Percentiles rank a stretch among this genome's conserved stretches.
Conservation (phyloP, 2,113 vertebrate genomes). For the Notiomystis cincta region DNA sequence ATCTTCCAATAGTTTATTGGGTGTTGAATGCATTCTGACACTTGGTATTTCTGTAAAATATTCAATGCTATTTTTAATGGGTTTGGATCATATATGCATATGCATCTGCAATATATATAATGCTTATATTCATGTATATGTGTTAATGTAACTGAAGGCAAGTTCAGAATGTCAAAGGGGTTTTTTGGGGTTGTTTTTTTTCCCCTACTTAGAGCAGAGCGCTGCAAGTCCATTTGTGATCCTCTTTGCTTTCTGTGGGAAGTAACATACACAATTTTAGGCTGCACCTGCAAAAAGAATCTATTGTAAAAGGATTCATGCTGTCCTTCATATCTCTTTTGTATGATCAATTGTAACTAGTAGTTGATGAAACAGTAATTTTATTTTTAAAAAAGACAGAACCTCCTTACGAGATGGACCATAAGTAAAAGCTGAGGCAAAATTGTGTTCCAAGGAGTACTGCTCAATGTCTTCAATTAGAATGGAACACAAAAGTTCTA, state of each 20-base stretch:
- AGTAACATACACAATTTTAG: not conserved
- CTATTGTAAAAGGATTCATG: not conserved
- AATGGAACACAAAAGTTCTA: not conserved
- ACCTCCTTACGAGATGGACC: not conserved
- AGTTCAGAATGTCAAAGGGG: not conserved
- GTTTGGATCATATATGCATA: not conserved
- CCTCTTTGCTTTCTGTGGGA: not conserved
- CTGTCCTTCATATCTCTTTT: not conserved
- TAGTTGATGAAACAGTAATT: not conserved
- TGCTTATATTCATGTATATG: not conserved
- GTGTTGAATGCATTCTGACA: not conserved
- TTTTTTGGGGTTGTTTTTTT: not conserved
- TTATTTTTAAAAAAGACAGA: not conserved
- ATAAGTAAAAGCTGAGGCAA: constrained; percentile 22
- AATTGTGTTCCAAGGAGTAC: not conserved
- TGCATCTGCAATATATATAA: not conserved
- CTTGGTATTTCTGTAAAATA: not conserved
- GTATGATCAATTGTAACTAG: not conserved
- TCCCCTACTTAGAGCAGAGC: not conserved
- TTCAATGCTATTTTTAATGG: not conserved
- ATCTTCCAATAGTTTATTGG: not conserved
- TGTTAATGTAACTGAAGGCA: not conserved
- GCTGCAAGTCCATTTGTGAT: not conserved
- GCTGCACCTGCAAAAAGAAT: not conserved
- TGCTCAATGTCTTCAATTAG: constrained; percentile 18